A percentile compares a stretch with the other conserved stretches of the same genome.
These are phyloP conservation scores for Gorsachius magnificus DNA, from an alignment of 2,797 vertebrate genomes.

Conservation along the genomic window DNA sequence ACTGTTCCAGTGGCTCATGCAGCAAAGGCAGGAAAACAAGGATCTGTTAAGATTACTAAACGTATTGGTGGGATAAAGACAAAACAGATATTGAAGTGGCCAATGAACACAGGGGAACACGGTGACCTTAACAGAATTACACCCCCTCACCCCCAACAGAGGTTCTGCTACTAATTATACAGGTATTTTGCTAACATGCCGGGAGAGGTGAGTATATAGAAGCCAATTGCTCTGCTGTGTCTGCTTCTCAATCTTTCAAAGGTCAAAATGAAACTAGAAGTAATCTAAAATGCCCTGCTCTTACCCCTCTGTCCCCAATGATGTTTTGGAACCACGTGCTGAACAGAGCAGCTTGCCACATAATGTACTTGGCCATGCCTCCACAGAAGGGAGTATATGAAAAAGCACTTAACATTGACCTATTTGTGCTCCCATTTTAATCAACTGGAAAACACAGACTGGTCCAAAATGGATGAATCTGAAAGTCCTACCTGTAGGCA, in stretches of 20 bases:
- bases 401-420: constrained; percentile 25
- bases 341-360: neutral
- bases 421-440: neutral
- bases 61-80: neutral
- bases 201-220: neutral
- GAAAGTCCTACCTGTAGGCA: neutral
- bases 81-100: neutral
- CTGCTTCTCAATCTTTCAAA: neutral
- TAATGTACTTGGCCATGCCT: neutral
- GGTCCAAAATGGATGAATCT: neutral
- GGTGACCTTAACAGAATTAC: neutral
- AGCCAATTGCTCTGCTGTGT: neutral
- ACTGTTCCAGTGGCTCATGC: neutral
- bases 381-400: neutral
- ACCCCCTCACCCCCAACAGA: accelerated
- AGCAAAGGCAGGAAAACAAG: neutral
- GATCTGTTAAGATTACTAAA: neutral
- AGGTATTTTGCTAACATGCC: neutral
- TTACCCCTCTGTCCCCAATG: neutral
- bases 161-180: neutral
- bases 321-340: neutral
- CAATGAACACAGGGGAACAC: neutral
- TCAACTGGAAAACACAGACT: neutral
- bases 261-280: neutral
- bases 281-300: constrained; percentile 8